Conservation (phyloP, 2,113 vertebrate genomes). For the Microcebus lehilahytsara region DNA sequence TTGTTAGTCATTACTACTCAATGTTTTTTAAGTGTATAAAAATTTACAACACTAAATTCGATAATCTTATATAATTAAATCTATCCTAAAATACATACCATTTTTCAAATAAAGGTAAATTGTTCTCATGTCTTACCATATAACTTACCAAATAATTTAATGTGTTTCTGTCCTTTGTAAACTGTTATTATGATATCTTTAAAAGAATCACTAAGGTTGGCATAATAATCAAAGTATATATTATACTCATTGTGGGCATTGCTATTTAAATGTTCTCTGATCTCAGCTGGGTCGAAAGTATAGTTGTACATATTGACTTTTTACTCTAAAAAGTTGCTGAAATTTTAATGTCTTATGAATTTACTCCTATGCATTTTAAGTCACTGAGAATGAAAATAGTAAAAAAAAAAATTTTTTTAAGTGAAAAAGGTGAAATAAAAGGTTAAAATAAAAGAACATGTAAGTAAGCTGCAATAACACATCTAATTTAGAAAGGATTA, state of each 20-base stretch:
- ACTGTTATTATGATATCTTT: neutral
- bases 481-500: slow-evolving; percentile 53
- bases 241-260: neutral
- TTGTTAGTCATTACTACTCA: neutral
- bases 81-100: neutral
- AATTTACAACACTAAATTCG: neutral
- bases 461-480: slow-evolving; percentile 4
- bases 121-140: neutral
- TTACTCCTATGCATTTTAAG: slow-evolving; percentile 43
- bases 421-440: neutral
- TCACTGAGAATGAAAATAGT: neutral
- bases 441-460: slow-evolving; percentile 6
- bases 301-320: slow-evolving; percentile 31
- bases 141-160: neutral
- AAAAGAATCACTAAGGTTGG: neutral
- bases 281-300: slow-evolving; percentile 9
- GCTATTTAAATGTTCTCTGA: slow-evolving; percentile 31
- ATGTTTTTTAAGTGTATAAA: neutral
- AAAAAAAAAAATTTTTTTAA: neutral
- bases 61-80: neutral
- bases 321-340: slow-evolving; percentile 39
- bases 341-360: slow-evolving; percentile 4
- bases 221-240: neutral
- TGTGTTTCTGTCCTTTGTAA: neutral
- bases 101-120: slow-evolving; percentile 22